Conservation (phyloP, 2,113 vertebrate genomes). For the Raja brachyura region DNA sequence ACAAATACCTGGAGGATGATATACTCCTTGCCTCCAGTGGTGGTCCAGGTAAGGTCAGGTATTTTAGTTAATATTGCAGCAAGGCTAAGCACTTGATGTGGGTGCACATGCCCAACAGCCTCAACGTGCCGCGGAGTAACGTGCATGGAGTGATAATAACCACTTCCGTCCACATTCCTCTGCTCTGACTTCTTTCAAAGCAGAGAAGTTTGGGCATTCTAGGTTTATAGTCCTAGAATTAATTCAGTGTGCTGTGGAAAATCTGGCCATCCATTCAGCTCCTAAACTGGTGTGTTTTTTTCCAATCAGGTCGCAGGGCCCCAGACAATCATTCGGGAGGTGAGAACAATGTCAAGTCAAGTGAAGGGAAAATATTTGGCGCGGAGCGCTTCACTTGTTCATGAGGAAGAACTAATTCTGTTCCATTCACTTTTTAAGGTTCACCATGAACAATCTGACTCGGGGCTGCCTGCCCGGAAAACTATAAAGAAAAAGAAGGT, state of each 20-base stretch:
- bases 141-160: too few species aligned
- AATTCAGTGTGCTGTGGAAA: neutral
- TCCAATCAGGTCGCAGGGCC: neutral
- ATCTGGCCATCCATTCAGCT: neutral
- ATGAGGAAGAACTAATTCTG: neutral
- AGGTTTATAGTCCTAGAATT: neutral
- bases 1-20: too few species aligned
- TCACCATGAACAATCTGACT: slow-evolving; percentile 36
- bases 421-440: neutral
- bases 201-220: too few species aligned
- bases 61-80: too few species aligned
- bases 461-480: slow-evolving; percentile 60
- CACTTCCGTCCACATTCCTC: too few species aligned
- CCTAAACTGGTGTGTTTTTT: neutral
- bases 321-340: neutral
- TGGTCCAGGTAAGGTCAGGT: too few species aligned
- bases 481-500: slow-evolving; percentile 71
- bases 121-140: too few species aligned
- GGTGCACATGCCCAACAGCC: too few species aligned
- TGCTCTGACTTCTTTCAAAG: too few species aligned
- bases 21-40: too few species aligned
- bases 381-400: neutral
- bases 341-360: neutral
- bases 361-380: neutral
- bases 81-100: too few species aligned